Base-by-base conservation (phyloP, 2,888 invertebrate genomes). In the Ametastegia equiseti region DNA sequence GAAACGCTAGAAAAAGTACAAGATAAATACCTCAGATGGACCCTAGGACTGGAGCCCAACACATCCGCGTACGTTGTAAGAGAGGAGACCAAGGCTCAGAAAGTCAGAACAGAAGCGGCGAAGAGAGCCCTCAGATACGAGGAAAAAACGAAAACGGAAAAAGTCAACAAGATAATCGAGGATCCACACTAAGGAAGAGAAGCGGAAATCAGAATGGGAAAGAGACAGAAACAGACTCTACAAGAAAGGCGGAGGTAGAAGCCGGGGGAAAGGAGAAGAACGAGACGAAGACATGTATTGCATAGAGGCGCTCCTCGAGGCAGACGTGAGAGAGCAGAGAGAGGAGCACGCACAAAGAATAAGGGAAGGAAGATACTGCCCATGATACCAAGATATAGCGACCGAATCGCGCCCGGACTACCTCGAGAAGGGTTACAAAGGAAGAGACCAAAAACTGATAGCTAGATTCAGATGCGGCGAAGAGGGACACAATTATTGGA, bases 11-110 rank as follows among this genome's bases (percentile, higher is more conserved):
- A 82, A 69, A 60, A 39, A 13, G 54, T 80, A 13, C 82, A 73
- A 30, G 6, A 57, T 6, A 57, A 47, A 42, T 81, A 80, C 27
- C n/a, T 81, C 30, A 81, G 71, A 80, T 82, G 82, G 81, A 80
- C 67, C 1, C 65, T 82, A 33, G 81, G 71, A 1, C 7, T 82
- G 6, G 81, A 82, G 0, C 27, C 1, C 4, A 39, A n/a, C n/a
- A 82, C 81, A 0, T 81, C 81, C 0, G 36, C 19, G 39, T 81
- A 69, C 36, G 81, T 82, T 1, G 47, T 81, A 47, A 23, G 50
- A n/a, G 57, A 82, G 45, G 82, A 82, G 23, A 79, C 81, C 2
- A 80, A 82, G 50, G 36, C 57, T 19, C 42, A 42, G n/a, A 82
- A 82, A 30, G 1, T 82, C 11, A 54, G 71, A 80, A 80, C 63